Percentiles rank a stretch among this genome's conserved stretches.
Evolutionary conservation across 2,797 vertebrate species (phyloP).

Genomic region (Sarcophilus harrisii): DNA sequence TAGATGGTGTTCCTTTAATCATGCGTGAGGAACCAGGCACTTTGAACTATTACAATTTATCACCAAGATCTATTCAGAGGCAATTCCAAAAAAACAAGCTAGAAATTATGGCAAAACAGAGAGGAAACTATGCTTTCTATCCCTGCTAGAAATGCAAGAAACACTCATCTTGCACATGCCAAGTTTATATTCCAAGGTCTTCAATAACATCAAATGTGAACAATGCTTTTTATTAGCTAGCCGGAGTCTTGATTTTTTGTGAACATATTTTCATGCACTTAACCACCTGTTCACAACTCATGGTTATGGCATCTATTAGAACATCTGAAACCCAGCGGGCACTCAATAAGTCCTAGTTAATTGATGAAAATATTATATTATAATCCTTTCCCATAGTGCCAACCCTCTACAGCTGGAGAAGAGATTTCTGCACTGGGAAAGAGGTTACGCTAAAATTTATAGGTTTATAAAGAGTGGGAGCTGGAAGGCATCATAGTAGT

Average conservation of each 20-base stretch:
- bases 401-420: background rate
- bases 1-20: conserved; percentile 3
- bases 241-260: background rate
- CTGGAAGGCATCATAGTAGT: background rate
- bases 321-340: background rate
- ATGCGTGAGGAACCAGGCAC: background rate
- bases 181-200: background rate
- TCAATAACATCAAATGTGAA: background rate
- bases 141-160: too few relatives aligned
- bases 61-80: background rate
- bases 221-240: background rate
- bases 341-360: background rate
- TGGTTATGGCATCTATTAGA: background rate
- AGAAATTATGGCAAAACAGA: background rate
- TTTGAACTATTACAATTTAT: background rate
- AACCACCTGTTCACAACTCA: background rate
- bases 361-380: background rate
- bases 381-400: background rate
- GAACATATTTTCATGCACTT: background rate
- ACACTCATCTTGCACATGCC: background rate
- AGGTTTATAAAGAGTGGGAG: background rate
- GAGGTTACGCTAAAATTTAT: background rate
- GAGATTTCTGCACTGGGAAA: background rate
- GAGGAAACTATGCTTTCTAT: background rate
- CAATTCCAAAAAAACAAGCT: background rate